phyloP scores from a whole-genome alignment of 2,113 vertebrate genomes.

The Eubucco bourcierii region DNA sequence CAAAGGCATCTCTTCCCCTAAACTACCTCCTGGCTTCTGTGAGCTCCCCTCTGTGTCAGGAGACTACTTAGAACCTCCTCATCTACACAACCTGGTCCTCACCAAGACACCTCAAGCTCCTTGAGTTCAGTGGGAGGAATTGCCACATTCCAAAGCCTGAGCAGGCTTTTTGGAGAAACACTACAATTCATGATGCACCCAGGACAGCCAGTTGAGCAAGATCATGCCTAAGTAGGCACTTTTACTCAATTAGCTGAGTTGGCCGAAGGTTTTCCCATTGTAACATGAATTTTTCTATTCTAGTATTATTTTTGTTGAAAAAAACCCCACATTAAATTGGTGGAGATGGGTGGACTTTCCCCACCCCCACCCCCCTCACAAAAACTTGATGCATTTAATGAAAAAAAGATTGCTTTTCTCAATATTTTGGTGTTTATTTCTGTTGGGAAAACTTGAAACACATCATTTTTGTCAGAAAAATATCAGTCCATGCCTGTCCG shows the following conservation, averaged over 20 bases:
- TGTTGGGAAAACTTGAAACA: conserved; percentile 53
- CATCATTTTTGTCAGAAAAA: conserved; percentile 34
- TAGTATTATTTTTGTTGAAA: conserved; percentile 25
- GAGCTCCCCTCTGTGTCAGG: background rate
- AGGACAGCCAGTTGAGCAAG: conserved; percentile 19
- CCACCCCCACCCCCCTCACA: no score
- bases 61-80: background rate
- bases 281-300: conserved; percentile 36
- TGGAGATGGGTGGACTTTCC: background rate
- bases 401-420: conserved; percentile 53
- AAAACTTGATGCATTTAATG: conserved; percentile 38
- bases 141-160: background rate
- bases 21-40: background rate
- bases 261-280: conserved; percentile 51
- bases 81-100: background rate
- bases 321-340: background rate
- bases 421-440: conserved; percentile 47
- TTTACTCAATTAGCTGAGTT: conserved; percentile 36
- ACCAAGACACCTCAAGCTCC: background rate
- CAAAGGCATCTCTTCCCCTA: background rate
- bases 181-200: background rate
- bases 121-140: background rate
- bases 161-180: background rate
- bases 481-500: background rate
- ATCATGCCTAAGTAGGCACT: background rate